A percentile compares a stretch with the other conserved stretches of the same genome.
Evolutionary conservation across 35 echinoderm and acorn worm genomes (phyloP).

Genomic region (Lytechinus pictus): DNA sequence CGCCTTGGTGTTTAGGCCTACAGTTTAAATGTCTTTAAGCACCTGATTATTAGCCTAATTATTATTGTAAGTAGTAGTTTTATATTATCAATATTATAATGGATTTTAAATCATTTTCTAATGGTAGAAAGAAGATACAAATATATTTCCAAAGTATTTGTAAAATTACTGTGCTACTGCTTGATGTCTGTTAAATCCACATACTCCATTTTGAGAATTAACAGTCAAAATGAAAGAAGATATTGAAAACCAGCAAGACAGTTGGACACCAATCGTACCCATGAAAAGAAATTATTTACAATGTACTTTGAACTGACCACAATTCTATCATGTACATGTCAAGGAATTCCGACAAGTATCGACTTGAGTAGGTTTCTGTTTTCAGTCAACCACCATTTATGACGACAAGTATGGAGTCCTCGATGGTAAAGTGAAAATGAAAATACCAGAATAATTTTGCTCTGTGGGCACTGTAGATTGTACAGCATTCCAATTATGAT

Average conservation of each 20-base stretch:
- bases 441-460: background rate
- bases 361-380: background rate
- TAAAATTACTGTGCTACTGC: too few relatives aligned
- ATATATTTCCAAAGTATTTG: too few relatives aligned
- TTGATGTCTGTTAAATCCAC: too few relatives aligned
- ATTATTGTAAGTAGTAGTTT: too few relatives aligned
- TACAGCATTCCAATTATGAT: background rate
- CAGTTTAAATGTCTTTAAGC: too few relatives aligned
- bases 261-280: background rate
- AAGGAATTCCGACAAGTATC: too few relatives aligned
- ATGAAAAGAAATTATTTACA: background rate
- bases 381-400: background rate
- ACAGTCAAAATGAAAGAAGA: background rate
- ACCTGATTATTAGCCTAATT: too few relatives aligned
- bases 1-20: too few relatives aligned
- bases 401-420: background rate
- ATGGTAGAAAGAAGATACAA: too few relatives aligned
- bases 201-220: background rate
- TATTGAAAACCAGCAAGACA: background rate
- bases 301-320: background rate
- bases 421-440: background rate
- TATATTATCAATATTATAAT: too few relatives aligned
- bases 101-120: too few relatives aligned
- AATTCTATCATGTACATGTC: too few relatives aligned
- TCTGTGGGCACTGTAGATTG: background rate